Base-by-base conservation (phyloP, 2,797 vertebrate genomes). In the Macrochelys suwanniensis region DNA sequence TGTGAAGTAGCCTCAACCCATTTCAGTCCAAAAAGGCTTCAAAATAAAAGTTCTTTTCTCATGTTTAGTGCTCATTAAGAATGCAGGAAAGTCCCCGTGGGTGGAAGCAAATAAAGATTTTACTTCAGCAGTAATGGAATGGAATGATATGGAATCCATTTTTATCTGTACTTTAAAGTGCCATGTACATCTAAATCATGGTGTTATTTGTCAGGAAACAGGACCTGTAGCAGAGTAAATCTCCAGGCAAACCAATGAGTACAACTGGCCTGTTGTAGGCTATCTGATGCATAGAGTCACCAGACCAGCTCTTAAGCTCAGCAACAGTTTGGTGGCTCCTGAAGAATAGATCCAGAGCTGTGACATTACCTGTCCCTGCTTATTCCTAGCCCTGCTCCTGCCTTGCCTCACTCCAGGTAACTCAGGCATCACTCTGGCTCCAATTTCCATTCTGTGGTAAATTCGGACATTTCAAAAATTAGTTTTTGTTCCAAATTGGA, bases 91-190 rank as follows among this genome's bases (percentile, higher is more conserved):
- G 25, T 57, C 77, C 90, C 87, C 57, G 54, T 15, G 12, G 65
- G 11, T 77, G 84, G 90, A 94, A 95, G 54, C 97, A 96, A 97
- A 93, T 94, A 96, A 91, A 91, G 51, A 57, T 11, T 85, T 85
- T 42, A 28, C 87, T 95, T 12, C 2, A 84, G 76, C 80, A 93
- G 77, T 59, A 84, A 54, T 84, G 93, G 84, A 91, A 92, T 45
- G 13, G 95, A 96, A 89, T 28, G 7, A 50, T 85, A 50, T 19
- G 42, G 54, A 89, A 94, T 84, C 80, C 42, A 51, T 87, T 96
- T 95, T 87, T 81, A 37, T 80, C 87, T 28, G n/a, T 37, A 49
- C 61, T 95, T 83, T 87, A 53, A 93, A 92, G 10, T 31, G 21
- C 28, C 82, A 31, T 86, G 78, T 31, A 11, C 56, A 56, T 90